These are phyloP conservation scores for Aurelia coerulea DNA, from an alignment of 30 jellyfish, hydroid and myxozoan genomes.

Conservation along the genomic window DNA sequence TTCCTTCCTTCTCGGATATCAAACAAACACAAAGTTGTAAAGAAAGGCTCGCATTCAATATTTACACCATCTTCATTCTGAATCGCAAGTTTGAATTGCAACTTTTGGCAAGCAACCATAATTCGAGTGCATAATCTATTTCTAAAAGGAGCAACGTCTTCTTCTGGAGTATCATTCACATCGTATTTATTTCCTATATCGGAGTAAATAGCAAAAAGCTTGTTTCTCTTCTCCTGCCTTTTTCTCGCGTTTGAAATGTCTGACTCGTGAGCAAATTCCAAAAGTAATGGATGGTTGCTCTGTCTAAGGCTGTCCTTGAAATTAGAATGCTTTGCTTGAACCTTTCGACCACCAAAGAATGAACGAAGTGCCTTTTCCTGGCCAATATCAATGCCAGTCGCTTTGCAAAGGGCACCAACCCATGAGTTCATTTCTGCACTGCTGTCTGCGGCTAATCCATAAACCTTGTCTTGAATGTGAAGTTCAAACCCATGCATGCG, in stretches of 20 bases:
- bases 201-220: constrained; percentile 81
- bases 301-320: constrained; percentile 92
- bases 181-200: constrained; percentile 79
- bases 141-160: constrained; percentile 67
- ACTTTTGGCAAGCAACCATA: constrained; percentile 52
- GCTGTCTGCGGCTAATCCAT: constrained; percentile 99
- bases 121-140: constrained; percentile 63
- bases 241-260: constrained; percentile 82
- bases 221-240: constrained; percentile 76
- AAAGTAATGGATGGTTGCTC: constrained; percentile 94
- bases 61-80: constrained; percentile 65
- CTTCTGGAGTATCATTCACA: constrained; percentile 66
- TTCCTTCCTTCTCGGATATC: constrained; percentile 84
- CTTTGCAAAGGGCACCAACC: constrained; percentile 94
- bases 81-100: constrained; percentile 72
- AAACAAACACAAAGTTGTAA: constrained; percentile 82
- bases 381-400: constrained; percentile 97
- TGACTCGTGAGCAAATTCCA: constrained; percentile 94
- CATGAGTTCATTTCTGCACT: constrained; percentile 96
- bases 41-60: constrained; percentile 94
- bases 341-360: constrained; percentile 77
- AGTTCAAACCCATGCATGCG: constrained; percentile 97
- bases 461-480: constrained; percentile 97
- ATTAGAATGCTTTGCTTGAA: constrained; percentile 92
- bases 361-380: constrained; percentile 85